Percentiles rank a stretch among this genome's conserved stretches.
Evolutionary conservation across 2,113 vertebrate genomes (phyloP).

Genomic region (Pristiophorus japonicus): DNA sequence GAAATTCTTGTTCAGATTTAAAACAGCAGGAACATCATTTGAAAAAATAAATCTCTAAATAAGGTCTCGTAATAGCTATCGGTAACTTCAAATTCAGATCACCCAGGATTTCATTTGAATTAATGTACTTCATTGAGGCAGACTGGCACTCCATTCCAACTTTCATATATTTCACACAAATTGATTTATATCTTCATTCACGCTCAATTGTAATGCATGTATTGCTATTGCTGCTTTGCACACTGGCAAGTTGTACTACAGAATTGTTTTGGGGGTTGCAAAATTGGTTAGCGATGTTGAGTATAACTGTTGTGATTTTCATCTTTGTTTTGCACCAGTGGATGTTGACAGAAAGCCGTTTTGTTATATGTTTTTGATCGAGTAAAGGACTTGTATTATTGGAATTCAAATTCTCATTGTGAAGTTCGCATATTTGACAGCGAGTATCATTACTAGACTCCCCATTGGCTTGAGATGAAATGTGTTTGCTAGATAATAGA

Average conservation of each 20-base stretch:
- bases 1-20: slow-evolving; percentile 11
- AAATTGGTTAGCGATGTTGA: too few relatives aligned
- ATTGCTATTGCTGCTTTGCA: not conserved
- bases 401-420: not conserved
- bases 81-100: not conserved
- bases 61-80: not conserved
- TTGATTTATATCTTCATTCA: slow-evolving; percentile 15
- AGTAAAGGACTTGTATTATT: not conserved
- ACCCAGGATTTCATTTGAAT: not conserved
- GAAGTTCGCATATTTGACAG: slow-evolving; percentile 9
- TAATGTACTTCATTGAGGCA: not conserved
- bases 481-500: not conserved
- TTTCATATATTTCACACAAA: not conserved
- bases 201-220: not conserved
- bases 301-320: not conserved
- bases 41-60: not conserved
- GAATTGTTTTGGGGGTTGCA: not conserved
- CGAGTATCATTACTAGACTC: not conserved
- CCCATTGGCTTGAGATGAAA: not conserved
- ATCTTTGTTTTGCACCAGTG: not conserved
- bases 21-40: not conserved
- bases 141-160: not conserved
- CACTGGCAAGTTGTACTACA: not conserved
- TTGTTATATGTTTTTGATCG: not conserved
- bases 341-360: not conserved